phyloP scores from a whole-genome alignment of 1,140 invertebrate species.

The Hypothenemus hampei region DNA sequence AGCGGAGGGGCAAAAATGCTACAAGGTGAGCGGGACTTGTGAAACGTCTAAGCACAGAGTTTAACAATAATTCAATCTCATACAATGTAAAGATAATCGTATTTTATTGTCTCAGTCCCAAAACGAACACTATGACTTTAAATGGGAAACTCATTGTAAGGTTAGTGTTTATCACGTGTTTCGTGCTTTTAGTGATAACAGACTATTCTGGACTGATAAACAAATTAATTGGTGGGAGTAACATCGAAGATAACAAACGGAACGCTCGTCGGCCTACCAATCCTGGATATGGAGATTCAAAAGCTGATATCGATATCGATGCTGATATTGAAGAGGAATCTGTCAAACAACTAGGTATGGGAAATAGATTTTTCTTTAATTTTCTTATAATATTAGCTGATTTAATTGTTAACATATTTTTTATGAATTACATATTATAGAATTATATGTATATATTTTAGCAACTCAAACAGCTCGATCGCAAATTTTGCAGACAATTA shows the following conservation, averaged over 20 bases:
- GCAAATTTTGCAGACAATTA: slow-evolving; percentile 43
- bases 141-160: slow-evolving; percentile 39
- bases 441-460: no score
- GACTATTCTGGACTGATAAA: slow-evolving; percentile 41
- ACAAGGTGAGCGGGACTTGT: slow-evolving; percentile 29
- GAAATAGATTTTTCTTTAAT: neutral
- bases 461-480: slow-evolving; percentile 37
- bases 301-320: slow-evolving; percentile 43
- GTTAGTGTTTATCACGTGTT: slow-evolving; percentile 39
- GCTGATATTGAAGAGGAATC: slow-evolving; percentile 45
- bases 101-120: slow-evolving; percentile 1
- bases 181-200: slow-evolving; percentile 38
- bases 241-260: slow-evolving; percentile 27
- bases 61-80: slow-evolving; percentile 23
- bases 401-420: neutral
- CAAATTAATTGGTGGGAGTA: slow-evolving; percentile 39
- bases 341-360: slow-evolving; percentile 38
- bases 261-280: slow-evolving; percentile 38
- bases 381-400: neutral
- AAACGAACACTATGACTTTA: slow-evolving; percentile 33
- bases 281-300: slow-evolving; percentile 43
- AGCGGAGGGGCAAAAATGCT: slow-evolving; percentile 11
- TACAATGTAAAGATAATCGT: slow-evolving; percentile 15
- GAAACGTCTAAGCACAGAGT: slow-evolving; percentile 24
- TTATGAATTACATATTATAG: neutral